phyloP scores from a whole-genome alignment of 1,140 invertebrate species.

The Augochlora pura region DNA sequence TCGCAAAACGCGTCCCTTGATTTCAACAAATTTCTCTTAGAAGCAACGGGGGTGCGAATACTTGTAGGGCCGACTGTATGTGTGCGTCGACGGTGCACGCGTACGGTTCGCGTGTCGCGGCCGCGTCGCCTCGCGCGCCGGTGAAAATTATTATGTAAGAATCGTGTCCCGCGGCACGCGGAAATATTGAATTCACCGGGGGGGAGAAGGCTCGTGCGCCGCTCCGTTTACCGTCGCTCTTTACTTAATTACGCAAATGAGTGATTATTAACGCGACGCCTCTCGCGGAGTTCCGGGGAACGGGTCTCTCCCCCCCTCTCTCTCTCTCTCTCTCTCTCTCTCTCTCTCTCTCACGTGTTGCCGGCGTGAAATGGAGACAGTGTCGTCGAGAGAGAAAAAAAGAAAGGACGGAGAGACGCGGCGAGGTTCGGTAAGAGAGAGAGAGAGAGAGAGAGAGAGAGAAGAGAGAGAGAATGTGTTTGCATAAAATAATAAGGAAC shows the following conservation, averaged over 20 bases:
- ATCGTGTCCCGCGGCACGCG: constrained; percentile 4
- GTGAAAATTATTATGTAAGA: constrained; percentile 26
- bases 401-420: background rate
- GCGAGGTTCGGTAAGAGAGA: background rate
- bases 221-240: constrained; percentile 22
- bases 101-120: background rate
- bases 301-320: no score
- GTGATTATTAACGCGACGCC: constrained; percentile 41
- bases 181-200: constrained; percentile 7
- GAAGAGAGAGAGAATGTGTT: constrained; percentile 10
- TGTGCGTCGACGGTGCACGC: no score
- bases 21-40: no score
- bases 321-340: no score
- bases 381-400: no score
- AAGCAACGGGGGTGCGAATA: no score
- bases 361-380: background rate
- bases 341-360: constrained; percentile 3
- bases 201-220: background rate
- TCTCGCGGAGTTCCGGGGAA: background rate
- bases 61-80: no score
- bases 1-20: no score
- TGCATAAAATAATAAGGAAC: constrained; percentile 44
- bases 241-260: constrained; percentile 48
- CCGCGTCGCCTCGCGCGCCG: background rate
- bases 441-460: background rate